Evolutionary conservation across 2,888 invertebrate genomes (phyloP), one percentile per base, ranked within the genome.

Genomic region (Hirtodrosophila trivittata): DNA sequence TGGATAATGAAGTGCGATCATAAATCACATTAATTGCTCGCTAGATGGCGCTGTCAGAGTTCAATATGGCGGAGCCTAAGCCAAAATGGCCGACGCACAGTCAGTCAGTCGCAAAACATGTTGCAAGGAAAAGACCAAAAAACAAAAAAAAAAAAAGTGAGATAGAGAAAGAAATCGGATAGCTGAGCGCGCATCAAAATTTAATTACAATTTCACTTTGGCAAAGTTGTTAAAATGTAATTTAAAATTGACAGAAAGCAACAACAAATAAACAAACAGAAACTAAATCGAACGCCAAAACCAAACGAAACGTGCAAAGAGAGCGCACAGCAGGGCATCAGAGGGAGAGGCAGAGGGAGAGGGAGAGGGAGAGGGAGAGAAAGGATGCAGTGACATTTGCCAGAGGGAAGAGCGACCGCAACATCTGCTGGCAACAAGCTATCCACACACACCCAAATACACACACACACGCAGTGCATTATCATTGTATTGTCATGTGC

Each of bases 21-120:
- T 83, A 80, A 80, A 85, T 85, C 76, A 85, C 85, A 72, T 85
- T 77, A 85, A 77, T 77, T 84, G 85, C 77, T 58, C 66, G 58
- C 80, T 82, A 75, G 80, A 75, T 78, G 83, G 63, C 59, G 60
- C 52, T 78, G 62, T 52, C 74, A 65, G 49, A 55, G 38, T 74
- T 77, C 81, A 62, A 81, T 80, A 84, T 77, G 60, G 69, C 62
- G 54, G 52, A 42, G 64, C 50, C 77, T 62, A 63, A 77, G 28
- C 47, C 13, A 56, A 75, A 59, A 54, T 56, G 65, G 41, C 38
- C 35, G 41, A 18, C 26, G 9, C 12, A 25, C 14, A 39, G 9
- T 9, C 7, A 28, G n/a, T 28, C 9, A 28, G 7, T 28, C 9
- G 28, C 28, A 28, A 21, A 21, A 21, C 18, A 21, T 21, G 18